phyloP scores from a whole-genome alignment of 2,888 invertebrate genomes.

The Smittia aterrima region DNA sequence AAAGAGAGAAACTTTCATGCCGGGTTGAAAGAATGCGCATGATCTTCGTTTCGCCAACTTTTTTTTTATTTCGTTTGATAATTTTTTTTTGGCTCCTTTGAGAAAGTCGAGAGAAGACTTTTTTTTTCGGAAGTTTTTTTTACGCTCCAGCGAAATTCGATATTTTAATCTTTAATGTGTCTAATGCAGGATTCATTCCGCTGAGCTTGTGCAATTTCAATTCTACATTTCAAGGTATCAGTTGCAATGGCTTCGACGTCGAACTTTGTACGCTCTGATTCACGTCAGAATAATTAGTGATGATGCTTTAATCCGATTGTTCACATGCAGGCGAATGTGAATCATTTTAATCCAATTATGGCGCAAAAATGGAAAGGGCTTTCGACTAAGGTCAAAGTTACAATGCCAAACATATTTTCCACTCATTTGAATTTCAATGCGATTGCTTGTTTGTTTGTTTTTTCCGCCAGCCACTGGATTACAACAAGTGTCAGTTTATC shows the following conservation, averaged over 20 bases:
- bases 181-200: slow-evolving; percentile 13
- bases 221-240: too few species aligned
- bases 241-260: too few species aligned
- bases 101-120: background rate
- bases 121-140: slow-evolving; percentile 1
- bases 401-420: slow-evolving; percentile 14
- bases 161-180: slow-evolving; percentile 36
- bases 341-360: too few species aligned
- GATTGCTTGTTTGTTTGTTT: background rate
- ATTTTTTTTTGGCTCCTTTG: background rate
- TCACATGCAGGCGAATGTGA: too few species aligned
- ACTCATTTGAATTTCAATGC: slow-evolving; percentile 24
- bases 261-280: too few species aligned
- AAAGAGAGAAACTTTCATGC: background rate
- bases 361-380: too few species aligned
- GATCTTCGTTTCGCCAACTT: slow-evolving; percentile 28
- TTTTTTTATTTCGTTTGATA: background rate
- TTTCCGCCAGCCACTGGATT: background rate
- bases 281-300: too few species aligned
- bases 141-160: background rate
- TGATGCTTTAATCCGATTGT: too few species aligned
- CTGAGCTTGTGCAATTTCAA: background rate
- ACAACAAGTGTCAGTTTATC: background rate
- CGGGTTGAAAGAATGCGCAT: slow-evolving; percentile 29
- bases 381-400: background rate